Evolutionary conservation across 2,797 vertebrate genomes (phyloP), one percentile per base, ranked within the genome.

Genomic region (Microcaecilia unicolor): DNA sequence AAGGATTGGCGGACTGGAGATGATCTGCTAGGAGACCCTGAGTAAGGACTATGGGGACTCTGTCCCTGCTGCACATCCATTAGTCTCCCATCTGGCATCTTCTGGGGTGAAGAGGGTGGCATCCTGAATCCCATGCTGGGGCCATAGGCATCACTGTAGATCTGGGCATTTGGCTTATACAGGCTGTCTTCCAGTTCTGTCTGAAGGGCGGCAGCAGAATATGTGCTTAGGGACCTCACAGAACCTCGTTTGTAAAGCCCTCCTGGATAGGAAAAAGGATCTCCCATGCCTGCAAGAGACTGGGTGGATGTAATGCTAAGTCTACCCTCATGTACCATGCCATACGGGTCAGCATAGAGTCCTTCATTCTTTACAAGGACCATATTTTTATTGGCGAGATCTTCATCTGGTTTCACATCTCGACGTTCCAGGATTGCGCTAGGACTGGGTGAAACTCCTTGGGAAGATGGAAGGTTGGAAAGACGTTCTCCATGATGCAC

Each of bases 381-480:
- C 88, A 94, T 75, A 55, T 91, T 91, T 66, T 97, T 98, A 17
- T 85, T 82, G 2, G 89, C 86, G 58, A 93, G 74, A 41, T 98
- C 95, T 45, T 98, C 95, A 1, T 98, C 95, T 0, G 95, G 95
- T 18, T 98, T 98, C 49, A 98, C 95, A 1, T 98, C 95, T 1
- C 95, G 87, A 13, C 95, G 86, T 48, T 98, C 95, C 70, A 98
- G 76, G 78, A 98, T 98, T 75, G 95, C 93, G 7, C 93, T 97
- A 47, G 94, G 91, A 9, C 93, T 97, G 2, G 92, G 87, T 1
- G 92, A 93, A 26, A 97, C 80, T 2, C 85, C 88, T 15, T 31
- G 72, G 0, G 81, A 80, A 0, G 83, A 70, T 0, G 73, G 81
- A 2, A 78, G 58, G 21, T 41, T 65, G 3, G 84, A 67, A 4